These are phyloP conservation scores for Umimayanthus chanpuru DNA, from an alignment of 92 coral and sea anemone species.

Conservation along the genomic window DNA sequence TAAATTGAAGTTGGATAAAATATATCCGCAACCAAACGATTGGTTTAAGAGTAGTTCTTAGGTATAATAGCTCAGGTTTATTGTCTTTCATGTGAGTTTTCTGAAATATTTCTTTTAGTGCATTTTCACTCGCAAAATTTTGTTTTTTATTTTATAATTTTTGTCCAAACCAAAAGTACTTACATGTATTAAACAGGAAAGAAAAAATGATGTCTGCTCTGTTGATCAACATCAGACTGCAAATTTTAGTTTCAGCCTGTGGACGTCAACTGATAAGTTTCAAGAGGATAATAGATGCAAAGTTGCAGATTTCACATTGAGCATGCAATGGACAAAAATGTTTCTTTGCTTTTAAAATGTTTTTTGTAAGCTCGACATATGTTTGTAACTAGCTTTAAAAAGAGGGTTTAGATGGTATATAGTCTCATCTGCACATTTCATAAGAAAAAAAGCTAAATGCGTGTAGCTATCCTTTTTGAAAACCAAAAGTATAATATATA, in stretches of 20 bases:
- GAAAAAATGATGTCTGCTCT: not conserved
- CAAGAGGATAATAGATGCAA: not conserved
- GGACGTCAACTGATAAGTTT: not conserved
- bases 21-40: not conserved
- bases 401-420: not conserved
- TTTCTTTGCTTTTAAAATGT: no score
- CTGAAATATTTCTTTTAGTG: not conserved
- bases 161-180: not conserved
- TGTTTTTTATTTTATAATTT: no score
- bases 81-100: not conserved
- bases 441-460: not conserved
- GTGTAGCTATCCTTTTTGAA: not conserved
- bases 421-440: not conserved
- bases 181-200: no score
- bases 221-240: not conserved
- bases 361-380: no score
- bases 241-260: not conserved
- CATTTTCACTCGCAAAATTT: not conserved
- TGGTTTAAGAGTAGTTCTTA: no score
- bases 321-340: not conserved
- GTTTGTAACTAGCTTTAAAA: not conserved
- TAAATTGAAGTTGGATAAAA: no score
- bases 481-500: not conserved
- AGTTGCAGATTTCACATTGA: not conserved
- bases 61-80: not conserved